Base-by-base conservation (phyloP, 2,888 invertebrate genomes). In the Conomelus anceps region DNA sequence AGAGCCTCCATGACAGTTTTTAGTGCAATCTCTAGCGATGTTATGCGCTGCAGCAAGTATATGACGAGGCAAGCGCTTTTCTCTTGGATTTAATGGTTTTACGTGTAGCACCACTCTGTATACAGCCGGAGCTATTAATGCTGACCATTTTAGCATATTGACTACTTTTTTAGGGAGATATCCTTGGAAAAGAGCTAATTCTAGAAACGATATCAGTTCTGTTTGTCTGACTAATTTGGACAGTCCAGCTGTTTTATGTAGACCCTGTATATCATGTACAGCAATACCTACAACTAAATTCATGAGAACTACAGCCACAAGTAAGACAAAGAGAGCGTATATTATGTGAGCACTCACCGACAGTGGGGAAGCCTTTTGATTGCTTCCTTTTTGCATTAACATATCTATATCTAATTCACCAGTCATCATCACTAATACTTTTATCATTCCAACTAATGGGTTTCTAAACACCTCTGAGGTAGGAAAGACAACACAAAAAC, bases 371-470 rank as follows among this genome's bases (percentile, higher is more conserved):
- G 93, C 84, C n/a, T 89, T 88, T 13, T 89, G 63, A 13, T 84
- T 86, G 22, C 86, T 87, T 20, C 88, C 84, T n/a, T 95, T 95
- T 92, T 96, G 96, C 91, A 96, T 96, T 87, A 97, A 95, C 89
- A 97, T 94, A 92, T 97, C 96, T 90, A 97, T 94, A 92, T 96
- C 97, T 91, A 97, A 94, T 93, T 97, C 97, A 0, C 97, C 97
- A 9, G 97, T 97, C 97, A 97, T 97, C 97, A 97, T 97, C 0
- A 97, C 97, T 90, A 97, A 93, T 4, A 97, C 97, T 0, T 97
- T 97, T 90, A 97, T 97, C 90, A 97, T 95, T 11, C 97, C 97
- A 93, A 97, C 97, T 91, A 97, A 96, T 0, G 97, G 97, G 93
- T 97, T 97, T 17, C 96, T 96, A 92, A 97, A 97, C 0, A 96